phyloP scores from a whole-genome alignment of 2,888 invertebrate species.

The Cheilosia scutellata region DNA sequence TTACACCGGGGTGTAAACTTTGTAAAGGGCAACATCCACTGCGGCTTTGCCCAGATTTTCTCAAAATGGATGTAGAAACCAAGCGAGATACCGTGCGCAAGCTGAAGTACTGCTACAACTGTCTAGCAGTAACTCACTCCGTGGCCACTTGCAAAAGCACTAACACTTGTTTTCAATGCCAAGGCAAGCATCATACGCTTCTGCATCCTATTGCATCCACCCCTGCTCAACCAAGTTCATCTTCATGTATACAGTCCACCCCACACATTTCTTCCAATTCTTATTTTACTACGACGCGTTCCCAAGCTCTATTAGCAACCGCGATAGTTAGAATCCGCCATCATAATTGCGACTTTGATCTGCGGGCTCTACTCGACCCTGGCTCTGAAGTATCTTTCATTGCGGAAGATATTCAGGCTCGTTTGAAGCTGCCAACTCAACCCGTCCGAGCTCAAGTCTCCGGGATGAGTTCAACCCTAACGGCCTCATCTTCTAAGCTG shows the following conservation, averaged over 20 bases:
- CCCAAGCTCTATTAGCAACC: too few species aligned
- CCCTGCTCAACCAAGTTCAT: background rate
- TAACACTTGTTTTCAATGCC: background rate
- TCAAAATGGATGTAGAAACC: background rate
- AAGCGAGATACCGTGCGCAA: background rate
- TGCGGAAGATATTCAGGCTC: conserved; percentile 32
- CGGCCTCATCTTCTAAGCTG: background rate
- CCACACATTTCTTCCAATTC: background rate
- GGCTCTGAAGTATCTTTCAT: conserved; percentile 60
- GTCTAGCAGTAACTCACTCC: background rate
- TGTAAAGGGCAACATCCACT: too few species aligned
- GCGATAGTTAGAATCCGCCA: background rate
- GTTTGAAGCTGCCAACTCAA: background rate
- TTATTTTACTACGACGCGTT: background rate
- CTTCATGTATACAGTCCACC: background rate
- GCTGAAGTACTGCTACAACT: background rate
- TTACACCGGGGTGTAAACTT: too few species aligned
- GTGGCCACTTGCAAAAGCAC: background rate
- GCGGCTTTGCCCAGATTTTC: background rate
- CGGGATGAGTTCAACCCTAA: background rate
- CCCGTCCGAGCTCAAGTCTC: background rate
- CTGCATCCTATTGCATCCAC: background rate
- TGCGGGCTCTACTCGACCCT: conserved; percentile 37
- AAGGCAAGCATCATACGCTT: conserved; percentile 8
- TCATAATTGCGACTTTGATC: too few species aligned